These are phyloP conservation scores for Netelia inedita DNA, from an alignment of 2,888 invertebrate species.

Conservation along the genomic window DNA sequence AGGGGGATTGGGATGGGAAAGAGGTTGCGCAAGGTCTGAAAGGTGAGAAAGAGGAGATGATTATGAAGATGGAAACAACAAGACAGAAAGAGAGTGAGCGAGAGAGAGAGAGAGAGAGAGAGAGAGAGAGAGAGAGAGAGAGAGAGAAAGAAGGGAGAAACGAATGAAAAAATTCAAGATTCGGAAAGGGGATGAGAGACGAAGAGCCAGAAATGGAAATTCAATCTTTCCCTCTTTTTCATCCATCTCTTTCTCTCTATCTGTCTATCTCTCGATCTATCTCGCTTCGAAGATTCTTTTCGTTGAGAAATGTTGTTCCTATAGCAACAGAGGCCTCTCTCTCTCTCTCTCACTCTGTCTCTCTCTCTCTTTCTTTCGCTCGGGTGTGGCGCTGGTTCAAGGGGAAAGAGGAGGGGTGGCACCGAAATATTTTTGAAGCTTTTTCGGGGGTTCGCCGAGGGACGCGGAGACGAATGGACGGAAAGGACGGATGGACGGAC, in stretches of 20 bases:
- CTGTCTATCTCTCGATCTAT: constrained; percentile 4
- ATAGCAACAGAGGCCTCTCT: constrained; percentile 33
- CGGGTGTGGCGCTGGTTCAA: constrained; percentile 52
- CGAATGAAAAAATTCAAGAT: constrained; percentile 28
- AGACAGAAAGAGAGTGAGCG: neutral
- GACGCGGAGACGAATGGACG: constrained; percentile 43
- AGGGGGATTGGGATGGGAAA: constrained; percentile 28
- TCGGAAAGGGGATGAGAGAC: constrained; percentile 2
- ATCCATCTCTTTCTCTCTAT: neutral
- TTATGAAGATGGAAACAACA: constrained; percentile 31
- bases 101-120: neutral
- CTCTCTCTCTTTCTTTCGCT: constrained; percentile 61
- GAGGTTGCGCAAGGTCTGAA: constrained; percentile 45
- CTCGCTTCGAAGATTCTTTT: constrained; percentile 18
- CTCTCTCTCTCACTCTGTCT: constrained; percentile 45
- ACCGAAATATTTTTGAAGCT: constrained; percentile 43
- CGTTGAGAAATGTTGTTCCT: neutral
- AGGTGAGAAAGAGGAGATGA: constrained; percentile 41
- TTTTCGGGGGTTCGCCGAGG: constrained; percentile 53
- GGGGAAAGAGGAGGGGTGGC: neutral
- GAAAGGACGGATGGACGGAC: constrained; percentile 48
- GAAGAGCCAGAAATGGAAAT: constrained; percentile 57
- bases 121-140: neutral
- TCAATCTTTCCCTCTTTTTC: constrained; percentile 47
- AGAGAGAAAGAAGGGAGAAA: constrained; percentile 7